Evolutionary conservation across 2,888 invertebrate species (phyloP).

Genomic region (Phalangium opilio): DNA sequence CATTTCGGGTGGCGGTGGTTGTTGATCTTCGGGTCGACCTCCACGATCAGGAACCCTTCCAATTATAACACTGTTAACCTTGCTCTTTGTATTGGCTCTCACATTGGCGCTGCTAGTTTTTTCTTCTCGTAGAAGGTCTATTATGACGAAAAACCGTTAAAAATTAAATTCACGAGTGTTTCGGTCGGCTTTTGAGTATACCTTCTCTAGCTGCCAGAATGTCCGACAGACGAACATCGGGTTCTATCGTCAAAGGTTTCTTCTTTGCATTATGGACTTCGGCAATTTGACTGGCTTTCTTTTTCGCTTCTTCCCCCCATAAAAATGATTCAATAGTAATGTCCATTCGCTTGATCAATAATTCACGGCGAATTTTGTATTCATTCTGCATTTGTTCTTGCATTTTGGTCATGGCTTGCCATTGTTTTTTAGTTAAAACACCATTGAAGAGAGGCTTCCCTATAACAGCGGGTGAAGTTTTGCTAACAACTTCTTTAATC

Average conservation of each 20-base stretch:
- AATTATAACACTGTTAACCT: conserved; percentile 75
- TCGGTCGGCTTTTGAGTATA: too few species aligned
- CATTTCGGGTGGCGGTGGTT: conserved; percentile 92
- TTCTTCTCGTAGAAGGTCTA: conserved; percentile 63
- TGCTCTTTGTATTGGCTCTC: conserved; percentile 63
- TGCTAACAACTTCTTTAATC: conserved; percentile 28
- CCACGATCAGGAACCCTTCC: conserved; percentile 86
- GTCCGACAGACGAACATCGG: conserved; percentile 54
- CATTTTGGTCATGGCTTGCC: conserved; percentile 53
- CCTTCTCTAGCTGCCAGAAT: conserved; percentile 66
- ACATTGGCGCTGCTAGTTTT: conserved; percentile 79
- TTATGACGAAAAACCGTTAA: neutral
- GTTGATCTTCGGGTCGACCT: conserved; percentile 75
- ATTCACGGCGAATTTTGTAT: conserved; percentile 65
- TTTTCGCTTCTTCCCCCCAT: conserved; percentile 41
- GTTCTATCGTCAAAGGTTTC: conserved; percentile 39
- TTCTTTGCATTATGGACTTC: conserved; percentile 40
- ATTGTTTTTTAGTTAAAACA: conserved; percentile 59
- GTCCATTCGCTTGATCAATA: conserved; percentile 76
- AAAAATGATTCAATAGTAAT: conserved; percentile 90
- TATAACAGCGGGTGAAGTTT: conserved; percentile 40
- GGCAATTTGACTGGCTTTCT: conserved; percentile 53
- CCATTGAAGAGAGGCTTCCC: conserved; percentile 60
- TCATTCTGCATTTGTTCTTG: conserved; percentile 62
- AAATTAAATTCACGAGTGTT: too few species aligned